A percentile compares a stretch with the other conserved stretches of the same genome.
These are phyloP conservation scores for Panthera leo DNA, from an alignment of 2,113 vertebrate genomes.

Conservation along the genomic window DNA sequence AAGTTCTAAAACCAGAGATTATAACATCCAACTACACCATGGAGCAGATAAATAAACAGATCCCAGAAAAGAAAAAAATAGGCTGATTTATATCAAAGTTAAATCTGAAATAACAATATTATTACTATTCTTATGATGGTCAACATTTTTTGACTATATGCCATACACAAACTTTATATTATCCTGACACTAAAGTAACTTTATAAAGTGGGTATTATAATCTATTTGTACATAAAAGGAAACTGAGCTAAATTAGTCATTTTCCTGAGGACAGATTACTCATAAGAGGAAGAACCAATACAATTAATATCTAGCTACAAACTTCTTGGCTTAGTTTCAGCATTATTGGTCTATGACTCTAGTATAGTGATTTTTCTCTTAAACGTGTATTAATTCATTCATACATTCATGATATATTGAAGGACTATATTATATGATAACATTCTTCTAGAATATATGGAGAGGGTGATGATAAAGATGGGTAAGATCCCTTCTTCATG, in stretches of 20 bases:
- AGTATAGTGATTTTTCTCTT: not conserved
- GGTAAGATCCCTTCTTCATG: not conserved
- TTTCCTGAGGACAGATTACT: not conserved
- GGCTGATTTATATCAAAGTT: not conserved
- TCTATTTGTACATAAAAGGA: not conserved
- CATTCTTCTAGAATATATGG: not conserved
- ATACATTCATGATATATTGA: not conserved
- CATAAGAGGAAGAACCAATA: not conserved
- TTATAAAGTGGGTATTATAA: not conserved
- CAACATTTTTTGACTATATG: not conserved
- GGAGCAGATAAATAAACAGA: not conserved
- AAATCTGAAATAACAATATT: not conserved
- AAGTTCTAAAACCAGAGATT: not conserved
- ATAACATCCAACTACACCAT: not conserved
- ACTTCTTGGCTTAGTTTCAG: not conserved
- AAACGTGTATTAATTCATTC: not conserved
- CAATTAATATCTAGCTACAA: not conserved
- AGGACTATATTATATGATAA: not conserved
- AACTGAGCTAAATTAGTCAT: not conserved
- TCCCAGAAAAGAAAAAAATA: not conserved
- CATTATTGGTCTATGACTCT: not conserved
- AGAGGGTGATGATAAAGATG: not conserved
- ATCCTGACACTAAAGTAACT: not conserved
- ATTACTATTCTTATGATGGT: not conserved
- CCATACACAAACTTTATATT: not conserved